These are phyloP conservation scores for Leucopternis melanops DNA, from an alignment of 2,113 vertebrate genomes.

Conservation along the genomic window DNA sequence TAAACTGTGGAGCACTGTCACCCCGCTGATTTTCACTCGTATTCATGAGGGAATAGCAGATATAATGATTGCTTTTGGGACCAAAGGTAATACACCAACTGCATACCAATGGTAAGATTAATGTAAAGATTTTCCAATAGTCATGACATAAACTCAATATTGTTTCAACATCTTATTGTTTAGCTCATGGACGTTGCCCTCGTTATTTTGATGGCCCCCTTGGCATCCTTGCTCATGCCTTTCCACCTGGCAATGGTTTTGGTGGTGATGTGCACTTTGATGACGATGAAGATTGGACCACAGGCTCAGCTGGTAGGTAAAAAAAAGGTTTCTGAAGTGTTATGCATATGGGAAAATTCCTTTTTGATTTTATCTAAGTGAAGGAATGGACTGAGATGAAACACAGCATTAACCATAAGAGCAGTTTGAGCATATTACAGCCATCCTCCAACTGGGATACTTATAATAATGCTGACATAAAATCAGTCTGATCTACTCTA, in stretches of 20 bases:
- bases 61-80: conserved; percentile 75
- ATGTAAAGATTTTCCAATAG: neutral
- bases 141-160: neutral
- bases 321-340: neutral
- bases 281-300: conserved; percentile 77
- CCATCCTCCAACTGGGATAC: neutral
- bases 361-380: neutral
- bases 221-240: conserved; percentile 75
- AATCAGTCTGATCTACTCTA: neutral
- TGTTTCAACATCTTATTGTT: neutral
- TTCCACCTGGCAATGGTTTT: conserved; percentile 71
- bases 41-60: conserved; percentile 67
- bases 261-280: conserved; percentile 80
- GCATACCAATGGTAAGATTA: neutral
- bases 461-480: neutral
- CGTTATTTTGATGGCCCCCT: conserved; percentile 73
- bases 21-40: conserved; percentile 62
- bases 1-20: conserved; percentile 72
- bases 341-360: neutral
- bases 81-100: conserved; percentile 56
- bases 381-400: neutral
- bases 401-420: neutral
- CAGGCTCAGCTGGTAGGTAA: conserved; percentile 60
- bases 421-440: neutral
- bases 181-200: conserved; percentile 72